Conservation (phyloP, 1,140 invertebrate species). For the Brevipalpus yothersi region DNA sequence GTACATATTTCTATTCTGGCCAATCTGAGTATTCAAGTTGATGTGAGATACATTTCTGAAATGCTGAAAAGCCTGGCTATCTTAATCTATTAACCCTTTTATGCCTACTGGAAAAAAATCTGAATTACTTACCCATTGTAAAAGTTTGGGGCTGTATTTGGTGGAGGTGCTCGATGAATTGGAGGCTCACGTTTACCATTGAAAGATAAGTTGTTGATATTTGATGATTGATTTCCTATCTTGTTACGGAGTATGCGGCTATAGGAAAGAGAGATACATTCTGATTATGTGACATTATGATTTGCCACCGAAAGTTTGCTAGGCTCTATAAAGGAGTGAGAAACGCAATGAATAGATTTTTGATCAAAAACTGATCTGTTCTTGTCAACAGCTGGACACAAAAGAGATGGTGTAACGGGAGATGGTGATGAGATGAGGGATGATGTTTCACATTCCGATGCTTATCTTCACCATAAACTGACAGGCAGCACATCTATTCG, state of each 20-base stretch:
- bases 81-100: no score
- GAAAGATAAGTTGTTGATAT: background rate
- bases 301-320: background rate
- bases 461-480: background rate
- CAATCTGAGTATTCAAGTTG: no score
- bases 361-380: slow-evolving; percentile 8
- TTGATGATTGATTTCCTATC: background rate
- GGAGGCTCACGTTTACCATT: background rate
- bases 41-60: no score
- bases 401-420: background rate
- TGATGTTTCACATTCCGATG: background rate
- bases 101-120: no score
- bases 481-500: background rate
- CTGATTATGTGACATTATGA: background rate
- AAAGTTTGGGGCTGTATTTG: no score
- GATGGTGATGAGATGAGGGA: background rate
- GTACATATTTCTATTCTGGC: no score
- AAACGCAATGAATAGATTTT: background rate
- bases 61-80: no score
- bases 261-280: background rate
- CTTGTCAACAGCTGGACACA: slow-evolving; percentile 2
- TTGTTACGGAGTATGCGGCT: background rate
- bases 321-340: no score
- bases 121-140: no score
- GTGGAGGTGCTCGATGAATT: background rate